Conservation (phyloP, 2,797 vertebrate genomes). For the Spea hammondii region DNA sequence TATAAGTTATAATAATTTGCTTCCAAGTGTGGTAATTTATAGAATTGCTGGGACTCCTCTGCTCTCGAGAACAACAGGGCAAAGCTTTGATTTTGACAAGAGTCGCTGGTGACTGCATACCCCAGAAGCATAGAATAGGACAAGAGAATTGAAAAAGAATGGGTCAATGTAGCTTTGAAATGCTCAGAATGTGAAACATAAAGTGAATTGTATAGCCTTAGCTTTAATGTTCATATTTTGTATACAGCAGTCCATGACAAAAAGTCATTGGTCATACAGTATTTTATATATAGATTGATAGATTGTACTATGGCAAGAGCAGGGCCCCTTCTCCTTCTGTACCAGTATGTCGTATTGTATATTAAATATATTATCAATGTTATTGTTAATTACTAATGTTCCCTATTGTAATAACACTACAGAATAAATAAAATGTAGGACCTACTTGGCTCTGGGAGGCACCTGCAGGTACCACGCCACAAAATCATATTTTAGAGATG, state of each 20-base stretch:
- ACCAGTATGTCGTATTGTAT: too few species aligned
- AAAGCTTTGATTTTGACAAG: background rate
- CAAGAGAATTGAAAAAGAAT: constrained; percentile 17
- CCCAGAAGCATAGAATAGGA: background rate
- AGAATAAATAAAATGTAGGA: too few species aligned
- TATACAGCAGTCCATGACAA: background rate
- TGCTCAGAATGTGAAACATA: background rate
- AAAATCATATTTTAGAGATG: too few species aligned
- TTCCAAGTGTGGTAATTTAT: constrained; percentile 5
- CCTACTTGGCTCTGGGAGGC: too few species aligned
- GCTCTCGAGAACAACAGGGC: background rate
- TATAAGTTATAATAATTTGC: background rate
- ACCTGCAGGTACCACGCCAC: too few species aligned
- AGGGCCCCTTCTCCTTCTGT: too few species aligned
- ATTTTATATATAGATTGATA: constrained; percentile 11
- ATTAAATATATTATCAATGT: too few species aligned
- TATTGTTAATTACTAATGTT: too few species aligned
- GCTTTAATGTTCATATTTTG: background rate
- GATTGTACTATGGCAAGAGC: too few species aligned
- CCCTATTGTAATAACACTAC: too few species aligned
- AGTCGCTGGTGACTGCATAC: constrained; percentile 5
- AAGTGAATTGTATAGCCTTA: background rate
- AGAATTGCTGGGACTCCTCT: background rate
- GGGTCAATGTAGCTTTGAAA: background rate
- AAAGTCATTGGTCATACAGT: background rate